These are phyloP conservation scores for Phoxinus phoxinus DNA, from an alignment of 2,113 vertebrate genomes.

Conservation along the genomic window DNA sequence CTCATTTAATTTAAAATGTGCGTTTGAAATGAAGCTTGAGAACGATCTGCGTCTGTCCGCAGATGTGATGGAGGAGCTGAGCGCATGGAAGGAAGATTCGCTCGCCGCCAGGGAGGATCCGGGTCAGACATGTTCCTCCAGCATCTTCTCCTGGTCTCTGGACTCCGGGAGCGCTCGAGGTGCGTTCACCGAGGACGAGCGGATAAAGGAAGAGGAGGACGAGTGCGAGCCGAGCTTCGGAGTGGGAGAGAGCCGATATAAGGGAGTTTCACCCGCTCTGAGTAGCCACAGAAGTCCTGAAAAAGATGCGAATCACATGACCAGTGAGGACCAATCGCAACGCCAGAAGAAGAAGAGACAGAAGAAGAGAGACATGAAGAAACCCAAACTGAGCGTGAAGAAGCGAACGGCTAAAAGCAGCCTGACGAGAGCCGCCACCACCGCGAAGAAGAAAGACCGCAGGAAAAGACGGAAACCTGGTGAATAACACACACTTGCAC, in stretches of 20 bases:
- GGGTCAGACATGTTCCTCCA: conserved; percentile 30
- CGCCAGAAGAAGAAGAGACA: conserved; percentile 88
- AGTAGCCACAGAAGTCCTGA: conserved; percentile 66
- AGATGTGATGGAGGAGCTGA: background rate
- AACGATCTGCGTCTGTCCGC: background rate
- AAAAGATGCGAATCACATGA: conserved; percentile 69
- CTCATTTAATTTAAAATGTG: background rate
- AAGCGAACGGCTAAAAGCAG: conserved; percentile 81
- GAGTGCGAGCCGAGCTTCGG: conserved; percentile 64
- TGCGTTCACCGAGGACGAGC: conserved; percentile 50
- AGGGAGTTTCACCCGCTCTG: conserved; percentile 72
- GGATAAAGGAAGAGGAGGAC: conserved; percentile 55
- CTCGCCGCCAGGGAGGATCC: background rate
- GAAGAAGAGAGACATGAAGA: conserved; percentile 84
- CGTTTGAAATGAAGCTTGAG: background rate
- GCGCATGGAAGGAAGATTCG: background rate
- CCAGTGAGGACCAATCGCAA: conserved; percentile 34
- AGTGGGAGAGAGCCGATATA: conserved; percentile 70
- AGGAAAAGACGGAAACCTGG: conserved; percentile 87
- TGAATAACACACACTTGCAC: too few species aligned
- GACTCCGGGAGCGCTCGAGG: conserved; percentile 48
- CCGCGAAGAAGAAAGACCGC: conserved; percentile 75
- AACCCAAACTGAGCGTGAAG: conserved; percentile 75
- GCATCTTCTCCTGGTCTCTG: background rate
- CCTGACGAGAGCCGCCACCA: conserved; percentile 76